Evolutionary conservation across 2,888 invertebrate species (phyloP), one percentile per base, ranked within the genome.

Genomic region (Macaria notata): DNA sequence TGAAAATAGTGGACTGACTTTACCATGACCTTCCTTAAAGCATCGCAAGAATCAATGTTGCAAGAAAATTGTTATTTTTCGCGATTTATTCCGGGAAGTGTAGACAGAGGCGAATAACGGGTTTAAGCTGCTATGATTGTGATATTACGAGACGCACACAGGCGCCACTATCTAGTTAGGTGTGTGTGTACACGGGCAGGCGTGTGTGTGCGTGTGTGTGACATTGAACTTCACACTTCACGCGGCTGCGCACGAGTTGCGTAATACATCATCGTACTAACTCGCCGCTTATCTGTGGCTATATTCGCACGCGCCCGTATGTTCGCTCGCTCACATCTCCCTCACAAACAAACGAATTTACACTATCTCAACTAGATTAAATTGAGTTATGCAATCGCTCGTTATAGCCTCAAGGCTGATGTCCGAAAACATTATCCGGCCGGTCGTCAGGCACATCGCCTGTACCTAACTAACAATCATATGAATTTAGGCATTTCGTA

Each of bases 211-310:
- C 74, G 83, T 76, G 83, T 78, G 79, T 77, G 84, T 88, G 90
- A 91, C 91, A 90, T 91, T 91, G 90, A 91, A 89, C 90, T 91
- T 90, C 90, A 90, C 83, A 84, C 87, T 86, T 85, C 86, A 86
- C 88, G 89, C 82, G 86, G 79, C 78, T 63, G 84, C 83, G 83
- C 83, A 81, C 76, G 86, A 80, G 83, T 89, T 89, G 83, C 88
- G 88, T 88, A 88, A 89, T 78, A 73, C 72, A 71, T 61, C n/a
- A 41, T 44, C 41, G 33, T 52, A 59, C 42, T 55, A 55, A 59
- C 54, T 55, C 31, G 36, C n/a, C 3, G 19, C 48, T 48, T 36
- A 48, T 45, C 59, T 59, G 51, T 39, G 51, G 36, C 36, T 9
- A 46, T 49, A 59, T 61, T 61, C 60, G 60, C 65, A 54, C 58